Evolutionary conservation across 2,113 vertebrate genomes (phyloP), one percentile per base, ranked within the genome.

Genomic region (Emydura subglobosa): DNA sequence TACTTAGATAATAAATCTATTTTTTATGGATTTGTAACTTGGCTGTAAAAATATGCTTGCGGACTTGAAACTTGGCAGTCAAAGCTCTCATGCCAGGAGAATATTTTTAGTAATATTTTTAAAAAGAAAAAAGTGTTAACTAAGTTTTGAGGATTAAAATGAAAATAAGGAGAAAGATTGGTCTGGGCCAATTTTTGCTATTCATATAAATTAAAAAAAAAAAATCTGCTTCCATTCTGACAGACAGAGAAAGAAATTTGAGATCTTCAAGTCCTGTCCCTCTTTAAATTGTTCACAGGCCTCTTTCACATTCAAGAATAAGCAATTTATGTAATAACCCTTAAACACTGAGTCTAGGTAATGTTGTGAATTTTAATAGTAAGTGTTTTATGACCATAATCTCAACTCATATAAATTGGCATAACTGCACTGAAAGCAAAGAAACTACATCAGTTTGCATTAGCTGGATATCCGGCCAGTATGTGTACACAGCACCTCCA

Each of bases 81-180:
- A 91, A 82, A 78, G 72, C 76, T 95, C 96, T 95, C 80, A 81
- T 82, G 79, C 59, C 54, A 94, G 87, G 51, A 95, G 79, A 96
- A 83, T 97, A 97, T 97, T 97, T 98, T 98, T 98, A 97, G 96
- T 81, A 96, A 81, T 96, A 96, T 61, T 91, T 93, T 91, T 90
- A 83, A 21, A 96, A 95, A 95, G 88, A 82, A 85, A 55, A 94
- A 94, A 91, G 19, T 83, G 93, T 87, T 86, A 82, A 82, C 81
- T 97, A 89, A 72, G 79, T 97, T 96, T 95, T 83, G 96, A 97
- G 88, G 94, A 88, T 78, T 83, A 87, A 91, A 47, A 90, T 91
- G 94, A 87, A 93, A 88, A 95, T 65, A 49, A 13, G 86, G 31
- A 78, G 86, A 91, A 94, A 86, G 44, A 85, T 94, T 65, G 80